phyloP scores from a whole-genome alignment of 1,140 invertebrate genomes.

The Sarcophaga bullata region DNA sequence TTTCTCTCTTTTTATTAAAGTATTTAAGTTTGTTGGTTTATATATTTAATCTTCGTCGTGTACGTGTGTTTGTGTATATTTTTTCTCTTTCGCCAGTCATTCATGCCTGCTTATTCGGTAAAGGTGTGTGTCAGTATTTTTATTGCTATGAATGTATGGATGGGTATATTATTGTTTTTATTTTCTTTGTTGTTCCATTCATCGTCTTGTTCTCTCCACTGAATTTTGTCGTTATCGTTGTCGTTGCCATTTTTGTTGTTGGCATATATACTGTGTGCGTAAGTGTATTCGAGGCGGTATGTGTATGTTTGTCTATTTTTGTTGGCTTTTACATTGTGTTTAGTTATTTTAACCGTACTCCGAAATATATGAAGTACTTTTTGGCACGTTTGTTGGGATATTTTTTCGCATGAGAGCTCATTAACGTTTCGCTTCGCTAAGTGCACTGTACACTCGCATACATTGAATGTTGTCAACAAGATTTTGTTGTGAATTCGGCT shows the following conservation, averaged over 20 bases:
- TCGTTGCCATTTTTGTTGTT: not conserved
- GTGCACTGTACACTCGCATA: slow-evolving; percentile 49
- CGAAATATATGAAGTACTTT: slow-evolving; percentile 19
- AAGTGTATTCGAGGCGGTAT: no score
- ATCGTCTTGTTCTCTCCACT: not conserved
- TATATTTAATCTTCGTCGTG: not conserved
- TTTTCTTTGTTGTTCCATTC: not conserved
- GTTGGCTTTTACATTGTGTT: slow-evolving; percentile 20
- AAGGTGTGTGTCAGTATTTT: not conserved
- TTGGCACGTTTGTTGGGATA: slow-evolving; percentile 48
- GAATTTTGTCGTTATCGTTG: slow-evolving; percentile 14
- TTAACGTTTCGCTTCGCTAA: slow-evolving; percentile 65
- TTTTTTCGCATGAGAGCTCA: slow-evolving; percentile 65
- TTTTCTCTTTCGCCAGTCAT: not conserved
- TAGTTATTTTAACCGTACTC: slow-evolving; percentile 24
- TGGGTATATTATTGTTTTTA: not conserved
- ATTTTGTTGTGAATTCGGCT: not conserved
- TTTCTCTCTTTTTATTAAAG: no score
- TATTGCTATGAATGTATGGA: not conserved
- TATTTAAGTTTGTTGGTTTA: not conserved
- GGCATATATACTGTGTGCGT: not conserved
- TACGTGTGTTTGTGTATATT: not conserved
- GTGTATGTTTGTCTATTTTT: not conserved
- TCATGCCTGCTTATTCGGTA: not conserved
- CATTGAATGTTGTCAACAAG: not conserved